phyloP scores from a whole-genome alignment of 2,888 invertebrate species.

The Drosophila testacea region DNA sequence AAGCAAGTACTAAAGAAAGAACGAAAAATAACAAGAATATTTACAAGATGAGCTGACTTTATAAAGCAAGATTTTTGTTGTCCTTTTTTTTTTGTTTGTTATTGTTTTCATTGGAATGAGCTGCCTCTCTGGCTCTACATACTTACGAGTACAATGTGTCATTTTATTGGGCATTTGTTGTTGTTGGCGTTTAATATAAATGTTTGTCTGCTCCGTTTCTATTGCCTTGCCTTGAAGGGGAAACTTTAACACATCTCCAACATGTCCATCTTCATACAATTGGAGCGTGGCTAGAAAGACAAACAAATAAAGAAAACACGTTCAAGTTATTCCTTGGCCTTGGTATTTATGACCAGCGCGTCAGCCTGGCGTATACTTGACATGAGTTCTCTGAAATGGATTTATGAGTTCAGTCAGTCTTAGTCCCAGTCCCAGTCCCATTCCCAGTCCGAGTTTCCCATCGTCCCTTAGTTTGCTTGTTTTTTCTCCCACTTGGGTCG shows the following conservation, averaged over 20 bases:
- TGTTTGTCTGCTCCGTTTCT: slow-evolving; percentile 26
- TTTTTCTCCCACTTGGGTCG: slow-evolving; percentile 18
- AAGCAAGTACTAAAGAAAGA: slow-evolving; percentile 1
- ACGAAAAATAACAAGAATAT: background rate
- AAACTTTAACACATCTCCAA: slow-evolving; percentile 8
- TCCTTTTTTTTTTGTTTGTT: slow-evolving; percentile 8
- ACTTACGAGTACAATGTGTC: slow-evolving; percentile 27
- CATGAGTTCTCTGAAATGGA: slow-evolving; percentile 44
- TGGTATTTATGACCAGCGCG: slow-evolving; percentile 73
- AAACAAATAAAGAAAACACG: slow-evolving; percentile 69
- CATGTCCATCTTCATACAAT: slow-evolving; percentile 32
- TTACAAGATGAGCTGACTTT: slow-evolving; percentile 22
- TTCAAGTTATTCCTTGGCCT: slow-evolving; percentile 72
- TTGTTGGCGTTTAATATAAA: slow-evolving; percentile 24
- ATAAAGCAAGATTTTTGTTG: slow-evolving; percentile 27
- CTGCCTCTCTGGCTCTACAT: slow-evolving; percentile 21
- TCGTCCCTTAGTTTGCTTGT: background rate
- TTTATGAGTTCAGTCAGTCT: slow-evolving; percentile 44
- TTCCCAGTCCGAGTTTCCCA: background rate
- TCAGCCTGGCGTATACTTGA: slow-evolving; percentile 63
- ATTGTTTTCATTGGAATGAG: slow-evolving; percentile 14
- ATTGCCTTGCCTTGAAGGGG: background rate
- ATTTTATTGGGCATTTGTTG: slow-evolving; percentile 44
- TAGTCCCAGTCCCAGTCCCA: background rate
- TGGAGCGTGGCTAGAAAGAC: slow-evolving; percentile 60